These are phyloP conservation scores for Gymnoscopelus microlampas DNA, from an alignment of 2,797 vertebrate species.

Conservation along the genomic window DNA sequence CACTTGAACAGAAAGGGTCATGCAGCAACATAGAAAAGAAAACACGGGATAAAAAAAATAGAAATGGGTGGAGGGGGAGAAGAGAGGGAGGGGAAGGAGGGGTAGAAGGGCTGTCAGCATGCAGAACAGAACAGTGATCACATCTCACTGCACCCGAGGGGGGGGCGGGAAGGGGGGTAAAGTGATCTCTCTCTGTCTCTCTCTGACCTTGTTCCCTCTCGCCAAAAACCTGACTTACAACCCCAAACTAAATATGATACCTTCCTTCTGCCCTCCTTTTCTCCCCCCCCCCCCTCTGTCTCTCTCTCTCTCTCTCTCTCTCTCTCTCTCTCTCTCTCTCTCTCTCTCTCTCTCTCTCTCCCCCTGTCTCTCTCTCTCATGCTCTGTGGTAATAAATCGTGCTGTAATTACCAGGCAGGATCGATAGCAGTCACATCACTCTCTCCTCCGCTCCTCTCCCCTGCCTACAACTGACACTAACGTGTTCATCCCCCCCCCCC, in stretches of 20 bases:
- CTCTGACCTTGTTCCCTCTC: conserved; percentile 83
- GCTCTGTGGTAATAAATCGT: conserved; percentile 79
- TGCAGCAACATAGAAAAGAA: background rate
- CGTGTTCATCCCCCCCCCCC: conserved; percentile 72
- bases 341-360: conserved; percentile 30
- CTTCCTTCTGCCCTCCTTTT: conserved; percentile 33
- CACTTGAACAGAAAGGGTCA: no score
- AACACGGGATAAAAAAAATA: conserved; percentile 42
- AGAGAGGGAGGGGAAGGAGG: conserved; percentile 13
- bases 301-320: conserved; percentile 14
- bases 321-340: conserved; percentile 13
- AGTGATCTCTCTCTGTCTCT: conserved; percentile 71
- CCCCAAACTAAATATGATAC: conserved; percentile 85
- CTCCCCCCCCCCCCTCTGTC: conserved; percentile 23
- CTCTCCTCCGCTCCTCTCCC: conserved; percentile 67
- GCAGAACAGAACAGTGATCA: conserved; percentile 75
- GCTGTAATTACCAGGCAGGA: conserved; percentile 78
- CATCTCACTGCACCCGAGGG: conserved; percentile 73
- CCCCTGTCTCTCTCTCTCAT: conserved; percentile 18
- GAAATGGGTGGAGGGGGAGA: conserved; percentile 27
- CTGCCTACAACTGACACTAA: conserved; percentile 74
- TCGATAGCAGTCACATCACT: conserved; percentile 78
- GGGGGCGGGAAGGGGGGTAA: conserved; percentile 65
- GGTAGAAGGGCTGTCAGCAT: conserved; percentile 63
- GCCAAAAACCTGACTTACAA: conserved; percentile 82